A percentile compares a stretch with the other conserved stretches of the same genome.
Evolutionary conservation across 2,797 vertebrate species (phyloP).

Genomic region (Lemur catta): DNA sequence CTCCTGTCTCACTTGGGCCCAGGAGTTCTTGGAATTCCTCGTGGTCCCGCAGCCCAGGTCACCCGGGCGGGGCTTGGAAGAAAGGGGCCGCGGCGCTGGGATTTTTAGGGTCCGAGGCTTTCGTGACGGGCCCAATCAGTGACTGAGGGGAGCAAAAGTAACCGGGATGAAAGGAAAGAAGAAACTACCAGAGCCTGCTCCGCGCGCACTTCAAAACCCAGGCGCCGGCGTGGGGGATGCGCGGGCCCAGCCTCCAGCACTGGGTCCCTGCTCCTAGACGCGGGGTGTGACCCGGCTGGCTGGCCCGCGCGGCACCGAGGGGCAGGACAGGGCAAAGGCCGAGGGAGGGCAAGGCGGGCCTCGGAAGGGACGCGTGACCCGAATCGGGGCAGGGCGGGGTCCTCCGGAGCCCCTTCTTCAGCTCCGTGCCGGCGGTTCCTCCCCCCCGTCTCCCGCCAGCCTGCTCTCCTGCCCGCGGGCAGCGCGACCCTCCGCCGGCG

Average conservation of each 20-base stretch:
- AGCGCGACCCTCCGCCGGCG: background rate
- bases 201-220: background rate
- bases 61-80: background rate
- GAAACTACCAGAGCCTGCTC: background rate
- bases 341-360: background rate
- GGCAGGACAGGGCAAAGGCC: background rate
- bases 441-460: fast-evolving
- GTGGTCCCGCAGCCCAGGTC: background rate
- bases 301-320: background rate
- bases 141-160: background rate
- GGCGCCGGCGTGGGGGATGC: background rate
- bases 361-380: background rate
- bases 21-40: background rate
- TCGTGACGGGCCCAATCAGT: background rate
- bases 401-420: background rate
- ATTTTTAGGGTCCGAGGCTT: background rate
- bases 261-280: background rate
- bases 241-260: background rate
- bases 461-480: background rate
- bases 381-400: background rate
- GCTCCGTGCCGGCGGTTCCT: background rate
- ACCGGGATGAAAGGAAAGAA: background rate
- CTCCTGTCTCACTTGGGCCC: background rate
- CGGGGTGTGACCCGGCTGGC: background rate
- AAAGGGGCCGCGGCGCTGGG: background rate